A percentile compares a stretch with the other conserved stretches of the same genome.
Conservation (phyloP, 2,888 invertebrate species). For the Cerastis leucographa region DNA sequence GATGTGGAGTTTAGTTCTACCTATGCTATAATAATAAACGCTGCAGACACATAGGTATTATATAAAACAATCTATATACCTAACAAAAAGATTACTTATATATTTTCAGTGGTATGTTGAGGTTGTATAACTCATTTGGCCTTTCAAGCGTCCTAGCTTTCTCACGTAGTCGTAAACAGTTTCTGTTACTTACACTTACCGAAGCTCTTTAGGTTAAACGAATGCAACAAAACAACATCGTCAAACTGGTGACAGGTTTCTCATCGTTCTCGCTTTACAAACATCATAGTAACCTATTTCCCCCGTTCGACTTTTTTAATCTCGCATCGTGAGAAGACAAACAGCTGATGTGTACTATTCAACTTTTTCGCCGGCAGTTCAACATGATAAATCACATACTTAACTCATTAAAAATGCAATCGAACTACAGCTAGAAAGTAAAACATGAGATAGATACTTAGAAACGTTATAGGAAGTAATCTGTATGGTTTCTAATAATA, state of each 20-base stretch:
- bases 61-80: constrained; percentile 37
- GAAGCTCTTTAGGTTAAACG: constrained; percentile 23
- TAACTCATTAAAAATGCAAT: constrained; percentile 34
- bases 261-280: constrained; percentile 50
- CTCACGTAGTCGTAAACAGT: constrained; percentile 40
- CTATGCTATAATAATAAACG: constrained; percentile 21
- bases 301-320: constrained; percentile 65
- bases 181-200: constrained; percentile 24
- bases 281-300: constrained; percentile 61
- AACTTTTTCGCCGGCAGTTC: constrained; percentile 31
- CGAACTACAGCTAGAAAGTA: constrained; percentile 30
- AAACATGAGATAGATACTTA: constrained; percentile 3
- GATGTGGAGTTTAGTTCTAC: constrained; percentile 14
- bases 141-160: constrained; percentile 51
- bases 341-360: constrained; percentile 39
- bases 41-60: constrained; percentile 29
- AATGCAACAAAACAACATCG: constrained; percentile 40
- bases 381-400: constrained; percentile 28
- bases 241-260: constrained; percentile 46
- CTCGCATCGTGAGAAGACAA: constrained; percentile 61
- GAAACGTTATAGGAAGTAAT: constrained; percentile 19
- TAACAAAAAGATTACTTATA: constrained; percentile 36
- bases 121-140: constrained; percentile 44
- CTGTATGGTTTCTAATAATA: background rate
- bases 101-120: constrained; percentile 62